Evolutionary conservation across 2,797 vertebrate species (phyloP).

Genomic region (Etheostoma perlongum): DNA sequence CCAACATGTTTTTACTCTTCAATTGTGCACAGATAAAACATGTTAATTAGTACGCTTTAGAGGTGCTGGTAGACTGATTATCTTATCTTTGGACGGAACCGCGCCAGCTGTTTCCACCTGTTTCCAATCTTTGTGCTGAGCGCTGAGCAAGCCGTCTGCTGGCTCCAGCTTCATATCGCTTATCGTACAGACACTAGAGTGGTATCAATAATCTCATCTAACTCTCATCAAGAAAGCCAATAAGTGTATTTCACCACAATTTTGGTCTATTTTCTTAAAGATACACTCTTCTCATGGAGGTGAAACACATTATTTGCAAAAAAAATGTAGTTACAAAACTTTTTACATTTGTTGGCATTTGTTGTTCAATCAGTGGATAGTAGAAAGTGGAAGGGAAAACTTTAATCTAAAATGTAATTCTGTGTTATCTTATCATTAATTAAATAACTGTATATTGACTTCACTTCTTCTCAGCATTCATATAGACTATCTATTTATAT

Average conservation of each 20-base stretch:
- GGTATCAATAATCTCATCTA: background rate
- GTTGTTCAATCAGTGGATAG: background rate
- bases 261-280: background rate
- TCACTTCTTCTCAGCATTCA: too few relatives aligned
- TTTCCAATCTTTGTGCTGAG: background rate
- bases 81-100: slow-evolving; percentile 1
- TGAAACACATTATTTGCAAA: background rate
- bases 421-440: slow-evolving; percentile 13
- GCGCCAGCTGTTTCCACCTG: background rate
- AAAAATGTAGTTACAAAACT: background rate
- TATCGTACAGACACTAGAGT: background rate
- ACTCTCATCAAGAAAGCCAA: background rate
- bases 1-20: slow-evolving; percentile 3
- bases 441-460: too few relatives aligned
- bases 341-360: background rate
- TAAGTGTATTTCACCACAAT: background rate
- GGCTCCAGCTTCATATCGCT: background rate
- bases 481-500: too few relatives aligned
- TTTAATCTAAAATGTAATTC: slow-evolving; percentile 8
- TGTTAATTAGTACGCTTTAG: slow-evolving; percentile 1
- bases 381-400: background rate
- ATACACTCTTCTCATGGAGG: background rate
- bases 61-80: background rate
- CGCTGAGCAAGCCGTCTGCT: background rate
- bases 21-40: background rate